Evolutionary conservation across 2,113 vertebrate species (phyloP).

Genomic region (Phalacrocorax carbo): DNA sequence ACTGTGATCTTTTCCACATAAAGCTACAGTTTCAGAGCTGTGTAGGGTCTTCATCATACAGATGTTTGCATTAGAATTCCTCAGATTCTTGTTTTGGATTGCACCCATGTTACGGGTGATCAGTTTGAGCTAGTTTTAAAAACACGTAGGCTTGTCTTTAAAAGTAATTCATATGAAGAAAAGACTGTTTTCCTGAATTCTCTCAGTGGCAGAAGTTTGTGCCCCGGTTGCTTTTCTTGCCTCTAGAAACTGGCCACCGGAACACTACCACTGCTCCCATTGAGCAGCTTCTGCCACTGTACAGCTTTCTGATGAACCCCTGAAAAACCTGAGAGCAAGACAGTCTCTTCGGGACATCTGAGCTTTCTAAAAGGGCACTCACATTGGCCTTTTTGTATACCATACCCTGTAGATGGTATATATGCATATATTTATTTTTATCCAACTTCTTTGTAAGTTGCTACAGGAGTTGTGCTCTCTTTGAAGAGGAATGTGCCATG

Average conservation of each 20-base stretch:
- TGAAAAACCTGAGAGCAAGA: background rate
- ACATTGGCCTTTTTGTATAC: background rate
- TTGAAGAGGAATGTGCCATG: too few relatives aligned
- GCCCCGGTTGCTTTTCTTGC: background rate
- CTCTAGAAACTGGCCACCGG: background rate
- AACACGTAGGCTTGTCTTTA: background rate
- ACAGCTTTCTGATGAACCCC: background rate
- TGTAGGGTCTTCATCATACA: background rate
- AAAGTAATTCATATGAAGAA: background rate
- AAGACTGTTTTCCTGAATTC: background rate
- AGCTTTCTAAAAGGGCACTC: background rate
- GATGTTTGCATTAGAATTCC: background rate
- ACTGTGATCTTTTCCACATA: background rate
- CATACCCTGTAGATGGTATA: background rate
- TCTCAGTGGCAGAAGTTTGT: background rate
- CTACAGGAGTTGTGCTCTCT: background rate
- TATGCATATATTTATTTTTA: background rate
- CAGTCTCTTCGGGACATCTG: background rate
- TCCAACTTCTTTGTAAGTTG: background rate
- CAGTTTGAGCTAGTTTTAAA: background rate
- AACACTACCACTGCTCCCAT: background rate
- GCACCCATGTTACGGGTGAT: background rate
- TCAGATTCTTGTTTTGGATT: background rate
- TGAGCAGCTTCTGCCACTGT: background rate
- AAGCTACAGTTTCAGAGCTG: background rate